Evolutionary conservation across 2,888 invertebrate species (phyloP).

Genomic region (Athalia rosae): DNA sequence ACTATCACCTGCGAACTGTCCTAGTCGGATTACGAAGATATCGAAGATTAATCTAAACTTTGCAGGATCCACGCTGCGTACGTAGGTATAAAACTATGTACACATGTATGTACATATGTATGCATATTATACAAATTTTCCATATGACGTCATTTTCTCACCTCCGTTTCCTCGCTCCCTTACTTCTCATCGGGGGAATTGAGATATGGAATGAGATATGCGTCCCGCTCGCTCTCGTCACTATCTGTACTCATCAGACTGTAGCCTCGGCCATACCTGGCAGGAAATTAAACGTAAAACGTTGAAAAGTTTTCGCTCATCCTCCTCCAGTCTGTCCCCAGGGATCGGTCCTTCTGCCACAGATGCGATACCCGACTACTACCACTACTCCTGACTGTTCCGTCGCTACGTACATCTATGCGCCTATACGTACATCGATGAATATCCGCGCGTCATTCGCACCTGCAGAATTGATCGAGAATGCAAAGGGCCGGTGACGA

Average conservation of each 20-base stretch:
- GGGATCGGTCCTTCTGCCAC: background rate
- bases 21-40: background rate
- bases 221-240: background rate
- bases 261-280: background rate
- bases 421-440: background rate
- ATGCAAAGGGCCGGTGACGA: too few species aligned
- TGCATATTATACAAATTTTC: too few species aligned
- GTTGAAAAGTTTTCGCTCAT: slow-evolving; percentile 49
- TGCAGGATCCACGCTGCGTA: slow-evolving; percentile 4
- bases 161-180: slow-evolving; percentile 5
- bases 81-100: background rate
- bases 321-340: slow-evolving; percentile 20
- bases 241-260: slow-evolving; percentile 7
- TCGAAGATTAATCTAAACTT: slow-evolving; percentile 15
- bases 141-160: too few species aligned
- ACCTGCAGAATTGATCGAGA: too few species aligned
- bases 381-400: background rate
- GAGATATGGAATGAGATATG: background rate
- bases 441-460: background rate
- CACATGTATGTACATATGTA: too few species aligned
- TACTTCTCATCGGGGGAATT: background rate
- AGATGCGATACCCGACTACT: background rate
- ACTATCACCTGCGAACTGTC: too few species aligned
- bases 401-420: background rate
- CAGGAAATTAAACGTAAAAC: slow-evolving; percentile 50